Conservation (phyloP, 2,113 vertebrate genomes). For the Gallinago paraguaiae region DNA sequence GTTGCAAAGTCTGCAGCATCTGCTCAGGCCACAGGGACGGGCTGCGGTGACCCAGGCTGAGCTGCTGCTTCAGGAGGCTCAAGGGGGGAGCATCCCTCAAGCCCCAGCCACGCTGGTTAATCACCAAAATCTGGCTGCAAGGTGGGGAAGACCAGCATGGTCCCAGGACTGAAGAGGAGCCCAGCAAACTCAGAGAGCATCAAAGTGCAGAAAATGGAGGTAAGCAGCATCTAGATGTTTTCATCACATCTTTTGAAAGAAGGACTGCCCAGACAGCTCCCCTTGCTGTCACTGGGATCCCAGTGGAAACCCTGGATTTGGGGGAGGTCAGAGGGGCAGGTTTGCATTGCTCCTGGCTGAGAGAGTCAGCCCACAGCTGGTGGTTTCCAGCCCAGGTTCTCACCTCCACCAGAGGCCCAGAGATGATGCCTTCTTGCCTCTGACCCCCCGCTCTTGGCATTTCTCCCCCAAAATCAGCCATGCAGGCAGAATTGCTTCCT, state of each 20-base stretch:
- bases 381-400: not conserved
- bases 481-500: not conserved
- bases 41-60: not conserved
- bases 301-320: not conserved
- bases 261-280: not conserved
- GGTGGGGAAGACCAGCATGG: fast-evolving
- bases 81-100: not conserved
- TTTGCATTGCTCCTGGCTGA: not conserved
- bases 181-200: not conserved
- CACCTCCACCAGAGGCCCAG: not conserved
- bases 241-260: not conserved
- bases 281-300: not conserved
- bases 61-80: not conserved
- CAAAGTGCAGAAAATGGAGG: not conserved
- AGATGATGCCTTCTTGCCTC: not conserved
- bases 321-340: not conserved
- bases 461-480: not conserved
- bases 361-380: not conserved
- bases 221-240: not conserved
- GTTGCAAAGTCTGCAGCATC: not conserved
- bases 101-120: fast-evolving
- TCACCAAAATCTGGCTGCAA: not conserved
- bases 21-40: not conserved
- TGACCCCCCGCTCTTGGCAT: not conserved
- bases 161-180: not conserved